phyloP scores from a whole-genome alignment of 2,113 vertebrate genomes.

The Rhinopithecus roxellana region DNA sequence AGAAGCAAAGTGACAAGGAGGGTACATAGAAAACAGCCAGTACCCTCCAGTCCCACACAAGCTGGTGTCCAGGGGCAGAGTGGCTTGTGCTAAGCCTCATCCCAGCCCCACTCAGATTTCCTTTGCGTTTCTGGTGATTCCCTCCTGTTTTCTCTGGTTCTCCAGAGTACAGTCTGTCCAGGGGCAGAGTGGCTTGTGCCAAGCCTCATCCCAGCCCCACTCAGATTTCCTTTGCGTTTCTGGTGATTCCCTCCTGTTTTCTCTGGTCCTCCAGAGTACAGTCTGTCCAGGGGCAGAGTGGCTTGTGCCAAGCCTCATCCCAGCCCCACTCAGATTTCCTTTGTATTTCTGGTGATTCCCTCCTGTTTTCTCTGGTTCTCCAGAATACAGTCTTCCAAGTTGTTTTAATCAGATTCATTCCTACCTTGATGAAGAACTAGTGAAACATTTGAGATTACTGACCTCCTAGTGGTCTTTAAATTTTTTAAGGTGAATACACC shows the following conservation, averaged over 20 bases:
- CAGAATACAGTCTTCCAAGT: not conserved
- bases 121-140: not conserved
- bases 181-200: too few species aligned
- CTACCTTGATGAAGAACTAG: not conserved
- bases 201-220: too few species aligned
- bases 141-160: not conserved
- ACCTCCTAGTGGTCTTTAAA: not conserved
- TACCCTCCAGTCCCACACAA: rapidly evolving
- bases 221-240: too few species aligned
- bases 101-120: not conserved
- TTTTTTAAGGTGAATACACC: not conserved
- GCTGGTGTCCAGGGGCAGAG: not conserved
- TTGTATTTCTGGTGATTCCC: not conserved
- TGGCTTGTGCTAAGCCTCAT: not conserved
- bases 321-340: not conserved
- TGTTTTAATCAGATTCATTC: not conserved
- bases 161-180: too few species aligned
- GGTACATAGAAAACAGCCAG: not conserved
- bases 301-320: not conserved
- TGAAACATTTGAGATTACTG: not conserved
- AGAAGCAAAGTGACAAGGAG: not conserved
- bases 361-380: not conserved
- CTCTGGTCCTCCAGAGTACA: too few species aligned
- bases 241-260: too few species aligned
- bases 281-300: not conserved